These are phyloP conservation scores for Mandrillus leucophaeus DNA, from an alignment of 2,113 vertebrate species.

Conservation along the genomic window DNA sequence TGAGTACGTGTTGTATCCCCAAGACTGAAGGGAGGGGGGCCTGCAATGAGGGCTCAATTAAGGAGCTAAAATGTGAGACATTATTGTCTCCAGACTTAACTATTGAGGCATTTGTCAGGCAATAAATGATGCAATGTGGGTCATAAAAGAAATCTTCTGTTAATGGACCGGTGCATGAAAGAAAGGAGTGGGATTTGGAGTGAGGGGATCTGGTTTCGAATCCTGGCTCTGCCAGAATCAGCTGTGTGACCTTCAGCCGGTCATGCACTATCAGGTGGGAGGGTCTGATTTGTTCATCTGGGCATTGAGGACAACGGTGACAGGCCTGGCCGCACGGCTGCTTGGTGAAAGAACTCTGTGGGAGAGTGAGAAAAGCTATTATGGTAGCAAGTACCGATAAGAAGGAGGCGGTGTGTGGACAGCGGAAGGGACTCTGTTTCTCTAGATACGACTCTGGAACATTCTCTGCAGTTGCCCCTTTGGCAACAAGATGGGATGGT, in stretches of 20 bases:
- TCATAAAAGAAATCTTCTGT: no score
- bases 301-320: background rate
- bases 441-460: background rate
- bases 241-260: background rate
- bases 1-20: fast-evolving
- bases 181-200: background rate
- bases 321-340: background rate
- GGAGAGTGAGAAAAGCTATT: background rate
- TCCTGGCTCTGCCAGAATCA: background rate
- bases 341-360: background rate
- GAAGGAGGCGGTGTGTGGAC: no score
- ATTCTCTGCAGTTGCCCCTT: background rate
- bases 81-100: fast-evolving
- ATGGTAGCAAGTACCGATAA: background rate
- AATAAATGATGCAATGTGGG: background rate
- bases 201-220: background rate
- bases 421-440: background rate
- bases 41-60: no score
- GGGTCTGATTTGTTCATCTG: background rate
- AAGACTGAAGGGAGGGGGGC: background rate
- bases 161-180: background rate
- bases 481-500: background rate
- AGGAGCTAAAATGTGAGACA: background rate
- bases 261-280: background rate
- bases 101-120: background rate